phyloP scores from a whole-genome alignment of 2,113 vertebrate genomes.

The Nesogale talazaci region DNA sequence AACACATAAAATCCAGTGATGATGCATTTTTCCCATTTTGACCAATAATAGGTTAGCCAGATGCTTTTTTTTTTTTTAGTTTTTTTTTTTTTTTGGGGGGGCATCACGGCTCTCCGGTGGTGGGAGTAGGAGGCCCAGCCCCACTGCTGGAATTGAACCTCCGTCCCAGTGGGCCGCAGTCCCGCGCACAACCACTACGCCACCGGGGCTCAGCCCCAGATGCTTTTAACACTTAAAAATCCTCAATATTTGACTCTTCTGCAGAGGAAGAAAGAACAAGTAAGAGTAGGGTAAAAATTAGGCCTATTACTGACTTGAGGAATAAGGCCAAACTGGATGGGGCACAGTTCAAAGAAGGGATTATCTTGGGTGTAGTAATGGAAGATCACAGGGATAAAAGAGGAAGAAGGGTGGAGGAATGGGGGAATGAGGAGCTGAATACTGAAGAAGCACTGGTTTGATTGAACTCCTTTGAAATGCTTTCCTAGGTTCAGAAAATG shows the following conservation, averaged over 20 bases:
- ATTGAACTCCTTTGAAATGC: conserved; percentile 49
- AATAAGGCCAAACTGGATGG: neutral
- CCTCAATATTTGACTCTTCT: neutral
- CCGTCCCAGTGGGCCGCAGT: too few species aligned
- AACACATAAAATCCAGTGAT: conserved; percentile 24
- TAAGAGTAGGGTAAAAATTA: neutral
- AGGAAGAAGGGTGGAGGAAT: neutral
- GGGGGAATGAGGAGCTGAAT: neutral
- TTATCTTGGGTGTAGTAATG: neutral
- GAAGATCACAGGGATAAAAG: neutral
- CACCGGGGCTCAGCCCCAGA: too few species aligned
- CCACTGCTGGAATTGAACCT: too few species aligned
- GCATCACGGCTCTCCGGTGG: too few species aligned
- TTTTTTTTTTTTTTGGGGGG: too few species aligned
- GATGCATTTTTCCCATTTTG: conserved; percentile 33
- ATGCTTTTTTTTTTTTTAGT: too few species aligned
- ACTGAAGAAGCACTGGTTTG: conserved; percentile 8
- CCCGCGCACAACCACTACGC: too few species aligned
- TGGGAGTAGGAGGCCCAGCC: too few species aligned
- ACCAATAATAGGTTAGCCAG: neutral
- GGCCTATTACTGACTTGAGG: neutral
- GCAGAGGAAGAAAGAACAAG: neutral
- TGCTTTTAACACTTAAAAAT: conserved; percentile 20
- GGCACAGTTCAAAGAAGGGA: neutral
- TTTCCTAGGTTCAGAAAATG: neutral